phyloP scores from a whole-genome alignment of 2,113 vertebrate genomes.

The Sciurus niger region DNA sequence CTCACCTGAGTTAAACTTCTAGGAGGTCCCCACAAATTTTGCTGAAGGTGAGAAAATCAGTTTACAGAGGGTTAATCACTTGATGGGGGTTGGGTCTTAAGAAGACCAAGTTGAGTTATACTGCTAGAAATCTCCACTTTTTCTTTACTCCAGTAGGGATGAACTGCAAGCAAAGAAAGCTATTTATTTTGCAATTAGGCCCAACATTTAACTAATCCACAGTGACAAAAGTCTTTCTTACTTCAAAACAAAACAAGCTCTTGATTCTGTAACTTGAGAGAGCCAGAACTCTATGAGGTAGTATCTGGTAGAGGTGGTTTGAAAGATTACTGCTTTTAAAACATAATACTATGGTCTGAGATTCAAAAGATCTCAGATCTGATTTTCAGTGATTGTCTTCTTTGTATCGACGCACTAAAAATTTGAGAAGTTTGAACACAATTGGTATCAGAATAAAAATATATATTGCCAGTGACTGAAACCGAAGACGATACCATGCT shows the following conservation, averaged over 20 bases:
- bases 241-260: conserved; percentile 32
- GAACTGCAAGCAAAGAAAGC: conserved; percentile 57
- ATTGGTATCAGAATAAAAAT: conserved; percentile 11
- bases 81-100: neutral
- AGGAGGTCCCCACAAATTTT: neutral
- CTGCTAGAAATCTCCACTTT: neutral
- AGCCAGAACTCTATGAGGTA: neutral
- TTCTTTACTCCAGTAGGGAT: neutral
- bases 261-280: neutral
- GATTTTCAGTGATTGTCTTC: conserved; percentile 38
- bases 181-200: conserved; percentile 49
- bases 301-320: neutral
- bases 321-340: conserved; percentile 4
- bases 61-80: neutral
- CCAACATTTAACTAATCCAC: conserved; percentile 14
- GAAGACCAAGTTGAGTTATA: neutral
- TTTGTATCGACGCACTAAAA: conserved; percentile 32
- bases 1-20: neutral
- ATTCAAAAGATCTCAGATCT: neutral
- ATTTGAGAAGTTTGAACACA: neutral
- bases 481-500: neutral
- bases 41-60: neutral
- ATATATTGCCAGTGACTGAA: neutral
- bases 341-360: neutral
- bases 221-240: conserved; percentile 13